Base-by-base conservation (phyloP, 2,888 invertebrate species). In the Synergus japonicus region DNA sequence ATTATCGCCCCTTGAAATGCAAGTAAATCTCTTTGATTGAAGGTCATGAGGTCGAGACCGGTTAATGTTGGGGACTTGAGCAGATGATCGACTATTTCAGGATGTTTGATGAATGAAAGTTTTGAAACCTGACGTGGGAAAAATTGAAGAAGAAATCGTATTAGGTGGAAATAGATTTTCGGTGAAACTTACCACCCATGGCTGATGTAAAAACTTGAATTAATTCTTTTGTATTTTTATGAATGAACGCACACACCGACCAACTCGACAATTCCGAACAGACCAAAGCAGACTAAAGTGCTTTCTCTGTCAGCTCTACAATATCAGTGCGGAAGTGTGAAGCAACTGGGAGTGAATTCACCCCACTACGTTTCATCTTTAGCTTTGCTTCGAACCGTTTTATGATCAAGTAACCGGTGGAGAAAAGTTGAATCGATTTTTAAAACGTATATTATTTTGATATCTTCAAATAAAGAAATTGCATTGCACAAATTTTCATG, bases 31-130 rank as follows among this genome's bases (percentile, higher is more conserved):
- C 54, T 73, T 18, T 22, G 73, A 73, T 46, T 41, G 73, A 73
- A 73, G 73, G 73, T 73, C 73, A 73, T 54, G 73, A 73, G 73
- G 73, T 73, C 54, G 73, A 73, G 46, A 54, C 49, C 73, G 54
- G 73, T 73, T 73, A 73, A 73, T 54, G 54, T 73, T 9, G 29
- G 29, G 29, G 15, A 15, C 29, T 29, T 46, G 15, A 49, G 22
- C 29, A 60, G 60, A 60, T 60, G 60, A 60, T 60, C 12, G 8
- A 9, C 22, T 54, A 22, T 73, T 73, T 73, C 22, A 73, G 67
- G 10, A 15, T 54, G 22, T 54, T 73, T 73, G 9, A 73, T 73
- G 73, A 73, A 73, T 54, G 73, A 54, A 73, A 73, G 4, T 29
- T 37, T 37, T 9, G 37, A 5, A 54, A 54, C n/a, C 37, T 15